Conservation (phyloP, 2,888 invertebrate species). For the Acrocera orbiculus region DNA sequence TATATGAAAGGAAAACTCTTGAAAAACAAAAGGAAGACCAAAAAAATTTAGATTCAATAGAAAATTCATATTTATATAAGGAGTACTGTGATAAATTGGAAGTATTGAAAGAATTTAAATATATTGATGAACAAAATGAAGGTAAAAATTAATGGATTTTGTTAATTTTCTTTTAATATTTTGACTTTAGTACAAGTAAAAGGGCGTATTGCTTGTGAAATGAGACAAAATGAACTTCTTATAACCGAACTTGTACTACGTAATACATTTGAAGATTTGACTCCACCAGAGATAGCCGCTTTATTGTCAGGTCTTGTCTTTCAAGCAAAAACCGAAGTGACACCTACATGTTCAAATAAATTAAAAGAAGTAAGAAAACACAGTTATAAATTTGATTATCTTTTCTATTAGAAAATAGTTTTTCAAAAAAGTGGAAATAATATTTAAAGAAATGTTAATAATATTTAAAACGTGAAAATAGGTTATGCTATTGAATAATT, state of each 20-base stretch:
- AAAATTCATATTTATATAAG: slow-evolving; percentile 70
- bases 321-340: slow-evolving; percentile 54
- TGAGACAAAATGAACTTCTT: slow-evolving; percentile 75
- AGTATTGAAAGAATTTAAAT: slow-evolving; percentile 54
- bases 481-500: no score
- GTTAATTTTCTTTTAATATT: not conserved
- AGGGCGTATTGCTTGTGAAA: slow-evolving; percentile 73
- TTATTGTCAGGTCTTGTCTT: slow-evolving; percentile 84
- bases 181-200: slow-evolving; percentile 47
- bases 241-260: slow-evolving; percentile 87
- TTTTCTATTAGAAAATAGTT: no score
- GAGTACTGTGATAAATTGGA: slow-evolving; percentile 72
- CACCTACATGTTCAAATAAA: not conserved
- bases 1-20: slow-evolving; percentile 56
- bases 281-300: slow-evolving; percentile 85
- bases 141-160: slow-evolving; percentile 35
- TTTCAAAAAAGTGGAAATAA: no score
- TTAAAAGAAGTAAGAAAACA: not conserved
- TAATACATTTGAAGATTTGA: slow-evolving; percentile 70
- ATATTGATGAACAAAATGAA: slow-evolving; percentile 51
- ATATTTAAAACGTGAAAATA: no score
- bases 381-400: no score
- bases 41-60: slow-evolving; percentile 60
- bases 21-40: slow-evolving; percentile 50
- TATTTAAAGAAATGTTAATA: no score